Conservation (phyloP, 2,888 invertebrate species). For the Xestia sexstrigata region DNA sequence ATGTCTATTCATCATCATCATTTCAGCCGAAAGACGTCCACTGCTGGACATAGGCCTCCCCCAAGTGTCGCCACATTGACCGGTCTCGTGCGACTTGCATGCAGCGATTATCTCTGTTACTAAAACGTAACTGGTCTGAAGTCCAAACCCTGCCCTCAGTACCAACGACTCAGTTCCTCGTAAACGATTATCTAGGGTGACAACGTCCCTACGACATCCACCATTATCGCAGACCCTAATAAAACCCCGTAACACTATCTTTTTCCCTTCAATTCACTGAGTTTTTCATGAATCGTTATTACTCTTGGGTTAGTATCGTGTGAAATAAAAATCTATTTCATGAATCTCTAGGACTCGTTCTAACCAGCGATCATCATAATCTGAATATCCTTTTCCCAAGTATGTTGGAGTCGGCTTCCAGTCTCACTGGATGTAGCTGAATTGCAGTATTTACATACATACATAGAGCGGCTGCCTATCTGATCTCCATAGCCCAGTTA, state of each 20-base stretch:
- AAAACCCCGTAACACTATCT: slow-evolving; percentile 41
- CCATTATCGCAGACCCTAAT: slow-evolving; percentile 43
- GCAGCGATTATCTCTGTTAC: background rate
- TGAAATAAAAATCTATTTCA: slow-evolving; percentile 36
- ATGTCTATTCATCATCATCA: no score
- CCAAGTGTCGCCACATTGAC: no score
- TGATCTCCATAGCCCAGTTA: no score
- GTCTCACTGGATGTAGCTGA: no score
- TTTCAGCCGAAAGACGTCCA: no score
- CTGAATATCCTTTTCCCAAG: no score
- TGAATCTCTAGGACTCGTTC: background rate
- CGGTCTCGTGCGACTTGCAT: no score
- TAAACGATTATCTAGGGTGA: slow-evolving; percentile 39
- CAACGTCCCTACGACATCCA: slow-evolving; percentile 8
- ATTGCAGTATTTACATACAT: no score
- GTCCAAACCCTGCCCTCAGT: background rate
- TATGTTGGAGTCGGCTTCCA: no score
- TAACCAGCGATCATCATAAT: background rate
- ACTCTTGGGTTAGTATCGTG: slow-evolving; percentile 1
- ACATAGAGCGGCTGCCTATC: no score
- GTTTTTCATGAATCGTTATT: slow-evolving; percentile 44
- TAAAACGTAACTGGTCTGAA: background rate
- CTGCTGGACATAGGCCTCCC: no score
- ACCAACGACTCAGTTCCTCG: slow-evolving; percentile 5
- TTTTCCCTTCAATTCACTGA: slow-evolving; percentile 45